A percentile compares a stretch with the other conserved stretches of the same genome.
Conservation (phyloP, 2,888 invertebrate species). For the Crossocerus cetratus region DNA sequence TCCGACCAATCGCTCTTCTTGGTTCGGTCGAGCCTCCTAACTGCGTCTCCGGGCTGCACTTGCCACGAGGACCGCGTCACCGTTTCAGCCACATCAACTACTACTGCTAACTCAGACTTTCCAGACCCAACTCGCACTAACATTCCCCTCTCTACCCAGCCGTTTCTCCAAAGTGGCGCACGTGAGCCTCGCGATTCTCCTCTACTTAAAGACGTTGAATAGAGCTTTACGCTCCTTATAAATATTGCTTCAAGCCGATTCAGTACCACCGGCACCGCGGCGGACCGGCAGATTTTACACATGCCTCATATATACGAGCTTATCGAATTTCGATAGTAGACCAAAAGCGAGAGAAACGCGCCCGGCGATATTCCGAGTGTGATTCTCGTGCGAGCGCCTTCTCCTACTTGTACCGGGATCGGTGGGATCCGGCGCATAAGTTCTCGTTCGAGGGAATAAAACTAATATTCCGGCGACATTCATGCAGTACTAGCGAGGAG, state of each 20-base stretch:
- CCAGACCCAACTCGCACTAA: too few relatives aligned
- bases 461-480: not conserved
- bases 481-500: too few relatives aligned
- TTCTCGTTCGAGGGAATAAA: not conserved
- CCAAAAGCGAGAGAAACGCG: not conserved
- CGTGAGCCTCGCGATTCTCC: slow-evolving; percentile 10
- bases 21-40: slow-evolving; percentile 48
- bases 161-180: too few relatives aligned
- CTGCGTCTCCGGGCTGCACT: slow-evolving; percentile 8
- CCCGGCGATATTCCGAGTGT: slow-evolving; percentile 9
- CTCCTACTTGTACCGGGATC: too few relatives aligned
- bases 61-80: too few relatives aligned
- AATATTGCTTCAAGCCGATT: slow-evolving; percentile 26
- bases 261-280: not conserved
- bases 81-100: too few relatives aligned
- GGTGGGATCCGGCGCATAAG: not conserved
- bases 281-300: slow-evolving; percentile 21
- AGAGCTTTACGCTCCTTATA: slow-evolving; percentile 40
- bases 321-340: slow-evolving; percentile 35
- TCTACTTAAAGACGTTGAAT: slow-evolving; percentile 24
- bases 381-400: not conserved
- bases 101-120: too few relatives aligned
- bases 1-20: slow-evolving; percentile 44
- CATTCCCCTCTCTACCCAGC: too few relatives aligned
- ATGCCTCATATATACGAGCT: slow-evolving; percentile 19